Evolutionary conservation across 2,113 vertebrate species (phyloP).

Genomic region (Entosphenus tridentatus): DNA sequence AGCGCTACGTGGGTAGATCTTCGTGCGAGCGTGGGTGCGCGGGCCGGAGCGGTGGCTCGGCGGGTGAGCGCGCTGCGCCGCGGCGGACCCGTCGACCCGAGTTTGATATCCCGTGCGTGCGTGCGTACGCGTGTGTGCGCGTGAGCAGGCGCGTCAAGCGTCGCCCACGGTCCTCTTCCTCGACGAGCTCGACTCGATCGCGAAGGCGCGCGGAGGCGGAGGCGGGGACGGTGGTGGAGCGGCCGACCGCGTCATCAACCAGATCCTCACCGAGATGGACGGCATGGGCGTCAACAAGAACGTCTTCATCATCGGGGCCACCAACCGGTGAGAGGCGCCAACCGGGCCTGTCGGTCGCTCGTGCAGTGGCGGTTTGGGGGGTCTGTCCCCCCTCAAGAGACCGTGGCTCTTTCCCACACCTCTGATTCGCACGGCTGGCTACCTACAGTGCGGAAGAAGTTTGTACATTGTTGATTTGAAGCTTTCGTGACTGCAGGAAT

Average conservation of each 20-base stretch:
- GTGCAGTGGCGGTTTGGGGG: too few relatives aligned
- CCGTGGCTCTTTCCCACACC: too few relatives aligned
- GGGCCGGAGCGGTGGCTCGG: too few relatives aligned
- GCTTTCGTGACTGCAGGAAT: too few relatives aligned
- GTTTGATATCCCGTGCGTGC: neutral
- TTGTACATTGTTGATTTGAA: too few relatives aligned
- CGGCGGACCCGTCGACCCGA: neutral
- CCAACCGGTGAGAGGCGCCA: conserved; percentile 30
- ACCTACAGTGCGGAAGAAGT: too few relatives aligned
- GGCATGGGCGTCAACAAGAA: conserved; percentile 99
- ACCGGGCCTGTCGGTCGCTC: too few relatives aligned
- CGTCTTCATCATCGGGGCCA: conserved; percentile 92
- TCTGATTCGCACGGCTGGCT: too few relatives aligned
- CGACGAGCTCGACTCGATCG: conserved; percentile 90
- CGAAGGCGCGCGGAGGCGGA: conserved; percentile 86
- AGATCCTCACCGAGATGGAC: conserved; percentile 95
- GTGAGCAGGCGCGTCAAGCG: conserved; percentile 59
- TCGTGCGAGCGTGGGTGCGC: too few relatives aligned
- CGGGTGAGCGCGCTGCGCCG: too few relatives aligned
- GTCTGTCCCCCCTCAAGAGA: too few relatives aligned
- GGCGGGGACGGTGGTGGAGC: conserved; percentile 81
- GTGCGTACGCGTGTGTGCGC: accelerated
- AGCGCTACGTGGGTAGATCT: too few relatives aligned
- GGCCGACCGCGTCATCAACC: conserved; percentile 89
- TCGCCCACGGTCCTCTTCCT: conserved; percentile 92